Percentiles rank a stretch among this genome's conserved stretches.
Conservation (phyloP, 2,888 invertebrate genomes). For the Hypercompe scribonia region DNA sequence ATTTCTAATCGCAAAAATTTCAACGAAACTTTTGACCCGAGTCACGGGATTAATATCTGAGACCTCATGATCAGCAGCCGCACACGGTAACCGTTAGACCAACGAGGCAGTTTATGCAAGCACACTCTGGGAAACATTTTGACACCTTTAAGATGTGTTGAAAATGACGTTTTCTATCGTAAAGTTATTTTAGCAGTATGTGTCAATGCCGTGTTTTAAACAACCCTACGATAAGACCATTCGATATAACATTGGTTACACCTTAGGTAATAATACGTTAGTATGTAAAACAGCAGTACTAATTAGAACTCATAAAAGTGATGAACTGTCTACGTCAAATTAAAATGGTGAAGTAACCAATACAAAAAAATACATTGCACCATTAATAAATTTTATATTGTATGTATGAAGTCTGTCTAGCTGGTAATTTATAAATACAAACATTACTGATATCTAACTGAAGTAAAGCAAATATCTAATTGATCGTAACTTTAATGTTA, state of each 20-base stretch:
- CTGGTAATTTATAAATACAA: conserved; percentile 20
- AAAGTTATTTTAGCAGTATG: too few relatives aligned
- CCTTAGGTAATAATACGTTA: neutral
- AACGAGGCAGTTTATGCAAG: too few relatives aligned
- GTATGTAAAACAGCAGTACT: neutral
- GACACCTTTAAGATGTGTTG: neutral
- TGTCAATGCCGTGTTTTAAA: neutral
- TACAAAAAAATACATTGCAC: neutral
- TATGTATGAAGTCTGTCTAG: too few relatives aligned
- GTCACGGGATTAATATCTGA: too few relatives aligned
- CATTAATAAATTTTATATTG: neutral
- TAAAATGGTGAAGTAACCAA: neutral
- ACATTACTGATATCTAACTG: conserved; percentile 26
- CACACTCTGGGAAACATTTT: too few relatives aligned
- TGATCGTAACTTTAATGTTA: conserved; percentile 45
- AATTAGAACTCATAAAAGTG: neutral
- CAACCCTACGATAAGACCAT: neutral
- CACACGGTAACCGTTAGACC: too few relatives aligned
- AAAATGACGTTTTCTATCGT: neutral
- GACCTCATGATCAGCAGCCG: too few relatives aligned
- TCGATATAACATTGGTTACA: neutral
- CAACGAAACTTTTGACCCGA: too few relatives aligned
- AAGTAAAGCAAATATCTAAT: conserved; percentile 41
- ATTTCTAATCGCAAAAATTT: too few relatives aligned
- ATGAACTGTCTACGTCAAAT: neutral